Conservation (phyloP, 1,140 invertebrate species). For the Archivesica marissinica region DNA sequence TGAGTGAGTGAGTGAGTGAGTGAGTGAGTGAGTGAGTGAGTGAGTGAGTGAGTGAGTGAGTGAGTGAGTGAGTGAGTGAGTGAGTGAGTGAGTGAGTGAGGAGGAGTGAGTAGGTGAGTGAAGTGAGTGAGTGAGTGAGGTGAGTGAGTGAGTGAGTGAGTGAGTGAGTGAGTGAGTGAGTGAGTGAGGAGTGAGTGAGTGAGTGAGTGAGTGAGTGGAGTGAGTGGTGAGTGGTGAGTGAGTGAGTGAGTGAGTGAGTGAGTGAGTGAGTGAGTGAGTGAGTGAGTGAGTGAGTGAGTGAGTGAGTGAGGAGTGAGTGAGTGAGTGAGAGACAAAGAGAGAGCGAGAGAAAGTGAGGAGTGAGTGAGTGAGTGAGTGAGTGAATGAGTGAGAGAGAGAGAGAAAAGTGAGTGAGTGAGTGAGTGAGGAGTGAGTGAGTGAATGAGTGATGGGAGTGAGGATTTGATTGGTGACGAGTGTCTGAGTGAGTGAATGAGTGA, state of each 20-base stretch:
- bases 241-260: conserved; percentile 2
- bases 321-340: too few species aligned
- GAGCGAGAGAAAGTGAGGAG: too few species aligned
- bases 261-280: conserved; percentile 3
- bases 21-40: conserved; percentile 27
- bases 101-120: too few species aligned
- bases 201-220: too few species aligned
- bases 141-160: not conserved
- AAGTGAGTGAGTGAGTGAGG: too few species aligned
- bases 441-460: not conserved
- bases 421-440: too few species aligned
- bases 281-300: conserved; percentile 10
- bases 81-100: conserved; percentile 20
- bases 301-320: too few species aligned
- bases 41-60: conserved; percentile 27
- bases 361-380: too few species aligned
- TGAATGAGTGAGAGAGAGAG: too few species aligned
- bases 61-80: conserved; percentile 27
- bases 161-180: not conserved
- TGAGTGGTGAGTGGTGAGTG: not conserved
- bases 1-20: not conserved
- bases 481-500: too few species aligned
- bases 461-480: not conserved
- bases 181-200: too few species aligned
- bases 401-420: too few species aligned